These are phyloP conservation scores for Drosophila sp. DNA, from an alignment of 1,140 invertebrate genomes.

Conservation along the genomic window DNA sequence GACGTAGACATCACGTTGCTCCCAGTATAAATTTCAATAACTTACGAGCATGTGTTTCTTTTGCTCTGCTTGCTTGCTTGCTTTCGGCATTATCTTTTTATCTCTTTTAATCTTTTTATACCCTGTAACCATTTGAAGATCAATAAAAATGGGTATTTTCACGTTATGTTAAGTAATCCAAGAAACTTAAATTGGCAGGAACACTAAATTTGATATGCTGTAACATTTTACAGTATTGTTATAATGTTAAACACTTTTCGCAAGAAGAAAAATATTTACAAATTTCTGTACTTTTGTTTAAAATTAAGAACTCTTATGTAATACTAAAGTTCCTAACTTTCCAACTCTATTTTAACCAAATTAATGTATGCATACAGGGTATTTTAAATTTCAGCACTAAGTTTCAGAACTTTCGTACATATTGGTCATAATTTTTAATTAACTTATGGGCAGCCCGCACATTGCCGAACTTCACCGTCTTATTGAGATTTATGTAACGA, in stretches of 20 bases:
- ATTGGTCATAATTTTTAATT: slow-evolving; percentile 74
- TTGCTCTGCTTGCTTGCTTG: slow-evolving; percentile 4
- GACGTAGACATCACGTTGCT: not conserved
- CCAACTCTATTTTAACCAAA: too few relatives aligned
- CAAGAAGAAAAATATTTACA: too few relatives aligned
- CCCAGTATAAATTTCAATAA: slow-evolving; percentile 27
- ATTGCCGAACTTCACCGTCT: slow-evolving; percentile 42
- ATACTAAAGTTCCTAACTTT: too few relatives aligned
- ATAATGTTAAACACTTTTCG: too few relatives aligned
- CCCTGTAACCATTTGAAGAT: not conserved
- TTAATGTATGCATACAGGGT: not conserved
- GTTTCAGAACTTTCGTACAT: not conserved
- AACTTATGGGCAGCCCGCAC: slow-evolving; percentile 51
- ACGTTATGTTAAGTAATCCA: not conserved
- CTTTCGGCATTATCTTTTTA: slow-evolving; percentile 54
- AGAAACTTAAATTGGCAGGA: too few relatives aligned
- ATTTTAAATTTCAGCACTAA: not conserved
- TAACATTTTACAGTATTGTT: too few relatives aligned
- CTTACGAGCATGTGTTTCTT: slow-evolving; percentile 20
- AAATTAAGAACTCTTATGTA: too few relatives aligned
- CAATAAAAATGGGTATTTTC: not conserved
- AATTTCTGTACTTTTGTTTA: too few relatives aligned
- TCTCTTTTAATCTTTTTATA: slow-evolving; percentile 17
- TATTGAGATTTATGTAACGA: slow-evolving; percentile 52
- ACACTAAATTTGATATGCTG: too few relatives aligned